These are phyloP conservation scores for Megathymus violae DNA, from an alignment of 1,140 invertebrate genomes.

Conservation along the genomic window DNA sequence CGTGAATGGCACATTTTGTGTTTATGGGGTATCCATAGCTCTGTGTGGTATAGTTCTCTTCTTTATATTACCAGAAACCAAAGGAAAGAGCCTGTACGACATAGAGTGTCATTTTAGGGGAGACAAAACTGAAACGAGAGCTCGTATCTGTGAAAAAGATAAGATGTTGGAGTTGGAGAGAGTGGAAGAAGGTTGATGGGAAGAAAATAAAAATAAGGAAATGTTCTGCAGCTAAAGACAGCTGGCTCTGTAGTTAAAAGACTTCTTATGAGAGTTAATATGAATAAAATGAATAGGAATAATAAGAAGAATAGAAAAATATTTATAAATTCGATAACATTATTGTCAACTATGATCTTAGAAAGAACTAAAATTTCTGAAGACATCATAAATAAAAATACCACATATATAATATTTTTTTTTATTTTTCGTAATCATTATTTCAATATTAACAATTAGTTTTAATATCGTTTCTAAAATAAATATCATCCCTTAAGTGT, in stretches of 20 bases:
- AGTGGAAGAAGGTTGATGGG: slow-evolving; percentile 66
- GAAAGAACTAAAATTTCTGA: too few relatives aligned
- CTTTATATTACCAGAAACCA: slow-evolving; percentile 88
- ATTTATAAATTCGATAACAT: too few relatives aligned
- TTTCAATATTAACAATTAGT: too few relatives aligned
- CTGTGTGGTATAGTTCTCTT: slow-evolving; percentile 85
- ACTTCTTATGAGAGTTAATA: slow-evolving; percentile 13
- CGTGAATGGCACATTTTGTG: slow-evolving; percentile 84
- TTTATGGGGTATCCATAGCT: slow-evolving; percentile 84
- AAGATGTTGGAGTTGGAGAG: slow-evolving; percentile 70
- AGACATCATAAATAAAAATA: slow-evolving; percentile 12
- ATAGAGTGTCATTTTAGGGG: slow-evolving; percentile 83
- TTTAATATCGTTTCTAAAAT: slow-evolving; percentile 3
- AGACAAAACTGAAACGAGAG: slow-evolving; percentile 40
- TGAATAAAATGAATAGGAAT: slow-evolving; percentile 1
- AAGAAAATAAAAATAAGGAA: slow-evolving; percentile 43
- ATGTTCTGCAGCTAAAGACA: slow-evolving; percentile 56
- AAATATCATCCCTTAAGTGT: not conserved
- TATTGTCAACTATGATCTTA: too few relatives aligned
- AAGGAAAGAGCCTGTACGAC: slow-evolving; percentile 87
- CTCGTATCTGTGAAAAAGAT: slow-evolving; percentile 53
- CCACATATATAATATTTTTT: slow-evolving; percentile 37
- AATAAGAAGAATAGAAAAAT: too few relatives aligned
- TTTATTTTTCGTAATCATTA: slow-evolving; percentile 13
- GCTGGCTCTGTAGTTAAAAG: slow-evolving; percentile 53